Evolutionary conservation across 2,113 vertebrate genomes (phyloP).

Genomic region (Vulpes lagopus): DNA sequence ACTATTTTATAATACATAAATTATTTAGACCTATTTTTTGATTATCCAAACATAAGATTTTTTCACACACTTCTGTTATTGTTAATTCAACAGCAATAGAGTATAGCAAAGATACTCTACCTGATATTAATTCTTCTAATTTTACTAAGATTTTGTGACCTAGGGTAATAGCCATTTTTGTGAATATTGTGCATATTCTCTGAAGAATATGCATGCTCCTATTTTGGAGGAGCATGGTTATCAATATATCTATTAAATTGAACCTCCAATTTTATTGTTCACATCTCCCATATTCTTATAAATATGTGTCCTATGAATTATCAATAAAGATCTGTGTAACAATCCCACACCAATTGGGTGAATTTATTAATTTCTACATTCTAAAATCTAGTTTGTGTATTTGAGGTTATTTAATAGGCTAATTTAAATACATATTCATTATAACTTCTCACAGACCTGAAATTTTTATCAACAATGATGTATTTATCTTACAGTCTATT

Average conservation of each 20-base stretch:
- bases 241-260: background rate
- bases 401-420: background rate
- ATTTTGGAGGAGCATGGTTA: background rate
- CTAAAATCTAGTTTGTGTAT: background rate
- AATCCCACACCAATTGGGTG: background rate
- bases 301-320: background rate
- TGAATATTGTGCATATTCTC: background rate
- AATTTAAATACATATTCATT: background rate
- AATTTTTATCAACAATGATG: background rate
- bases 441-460: background rate
- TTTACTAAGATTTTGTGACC: background rate
- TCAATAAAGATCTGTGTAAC: background rate
- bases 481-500: background rate
- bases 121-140: background rate
- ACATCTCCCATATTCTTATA: background rate
- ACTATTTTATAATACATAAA: background rate
- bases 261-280: background rate
- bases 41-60: background rate
- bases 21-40: background rate
- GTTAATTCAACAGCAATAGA: background rate
- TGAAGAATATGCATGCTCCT: background rate
- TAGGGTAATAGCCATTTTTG: background rate
- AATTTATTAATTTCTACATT: background rate
- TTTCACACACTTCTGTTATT: background rate
- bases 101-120: background rate